A percentile compares a stretch with the other conserved stretches of the same genome.
Evolutionary conservation across 1,140 invertebrate genomes (phyloP).

Genomic region (Zaprionus davidi): DNA sequence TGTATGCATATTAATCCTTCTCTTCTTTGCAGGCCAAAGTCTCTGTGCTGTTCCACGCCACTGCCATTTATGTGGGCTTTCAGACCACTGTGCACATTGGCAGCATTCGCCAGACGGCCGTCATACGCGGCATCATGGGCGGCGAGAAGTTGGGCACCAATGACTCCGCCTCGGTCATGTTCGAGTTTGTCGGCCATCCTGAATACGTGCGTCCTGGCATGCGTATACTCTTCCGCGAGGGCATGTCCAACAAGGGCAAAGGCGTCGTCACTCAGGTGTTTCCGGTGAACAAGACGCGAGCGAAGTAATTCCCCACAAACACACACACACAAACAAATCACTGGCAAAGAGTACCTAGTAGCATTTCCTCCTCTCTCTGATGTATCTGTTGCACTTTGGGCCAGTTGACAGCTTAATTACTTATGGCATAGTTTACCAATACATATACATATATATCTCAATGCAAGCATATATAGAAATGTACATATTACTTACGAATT

Average conservation of each 20-base stretch:
- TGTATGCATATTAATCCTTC: background rate
- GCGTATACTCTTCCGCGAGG: conserved; percentile 94
- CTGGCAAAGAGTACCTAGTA: conserved; percentile 31
- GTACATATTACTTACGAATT: conserved; percentile 41
- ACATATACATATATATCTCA: conserved; percentile 52
- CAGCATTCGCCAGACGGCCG: conserved; percentile 96
- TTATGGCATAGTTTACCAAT: conserved; percentile 49
- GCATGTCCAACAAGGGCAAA: conserved; percentile 92
- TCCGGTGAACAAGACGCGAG: conserved; percentile 75
- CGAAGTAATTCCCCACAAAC: conserved; percentile 42
- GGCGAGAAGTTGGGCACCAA: conserved; percentile 87
- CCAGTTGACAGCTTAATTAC: conserved; percentile 34
- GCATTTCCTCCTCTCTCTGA: conserved; percentile 25
- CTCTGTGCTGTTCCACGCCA: conserved; percentile 91
- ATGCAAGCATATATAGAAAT: conserved; percentile 35
- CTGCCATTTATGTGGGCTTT: conserved; percentile 93
- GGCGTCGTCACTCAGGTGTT: conserved; percentile 95
- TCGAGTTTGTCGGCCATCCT: conserved; percentile 94
- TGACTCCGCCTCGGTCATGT: conserved; percentile 93
- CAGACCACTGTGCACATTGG: conserved; percentile 97
- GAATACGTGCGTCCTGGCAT: conserved; percentile 96
- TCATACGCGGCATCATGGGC: conserved; percentile 87
- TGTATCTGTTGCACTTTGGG: background rate
- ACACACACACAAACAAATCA: conserved; percentile 2
- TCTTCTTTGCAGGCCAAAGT: conserved; percentile 90